Evolutionary conservation across 1,140 invertebrate genomes (phyloP).

Genomic region (Ostrea edulis): DNA sequence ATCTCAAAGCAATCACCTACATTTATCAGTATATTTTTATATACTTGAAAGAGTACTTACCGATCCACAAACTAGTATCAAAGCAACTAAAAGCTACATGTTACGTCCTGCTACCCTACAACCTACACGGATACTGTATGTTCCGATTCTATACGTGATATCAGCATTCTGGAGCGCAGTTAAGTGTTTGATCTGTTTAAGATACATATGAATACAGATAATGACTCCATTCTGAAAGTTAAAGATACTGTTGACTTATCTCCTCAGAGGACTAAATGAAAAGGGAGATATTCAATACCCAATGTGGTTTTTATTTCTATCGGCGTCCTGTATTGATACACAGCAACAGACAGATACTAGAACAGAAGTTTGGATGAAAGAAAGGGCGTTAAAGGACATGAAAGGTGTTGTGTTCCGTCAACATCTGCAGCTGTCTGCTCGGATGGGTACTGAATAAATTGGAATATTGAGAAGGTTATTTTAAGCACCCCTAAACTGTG

Average conservation of each 20-base stretch:
- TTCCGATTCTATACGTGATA: too few relatives aligned
- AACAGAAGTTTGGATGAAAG: background rate
- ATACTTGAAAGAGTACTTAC: too few relatives aligned
- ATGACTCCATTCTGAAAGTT: background rate
- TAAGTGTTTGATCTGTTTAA: too few relatives aligned
- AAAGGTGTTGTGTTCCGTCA: background rate
- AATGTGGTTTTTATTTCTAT: background rate
- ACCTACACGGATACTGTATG: too few relatives aligned
- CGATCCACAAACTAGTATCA: too few relatives aligned
- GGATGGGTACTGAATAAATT: slow-evolving; percentile 3
- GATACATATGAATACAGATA: background rate
- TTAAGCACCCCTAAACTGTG: background rate
- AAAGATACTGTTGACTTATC: slow-evolving; percentile 4
- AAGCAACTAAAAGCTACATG: too few relatives aligned
- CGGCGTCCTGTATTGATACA: background rate
- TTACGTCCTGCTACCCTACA: too few relatives aligned
- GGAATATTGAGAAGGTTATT: background rate
- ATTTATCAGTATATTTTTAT: too few relatives aligned
- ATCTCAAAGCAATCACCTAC: too few relatives aligned
- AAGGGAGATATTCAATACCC: background rate
- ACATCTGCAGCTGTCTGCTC: background rate
- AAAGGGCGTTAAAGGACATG: background rate
- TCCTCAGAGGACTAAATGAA: background rate
- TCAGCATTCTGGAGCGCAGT: too few relatives aligned
- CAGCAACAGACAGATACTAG: background rate